Conservation (phyloP, 2,797 vertebrate species). For the Vireo griseus region DNA sequence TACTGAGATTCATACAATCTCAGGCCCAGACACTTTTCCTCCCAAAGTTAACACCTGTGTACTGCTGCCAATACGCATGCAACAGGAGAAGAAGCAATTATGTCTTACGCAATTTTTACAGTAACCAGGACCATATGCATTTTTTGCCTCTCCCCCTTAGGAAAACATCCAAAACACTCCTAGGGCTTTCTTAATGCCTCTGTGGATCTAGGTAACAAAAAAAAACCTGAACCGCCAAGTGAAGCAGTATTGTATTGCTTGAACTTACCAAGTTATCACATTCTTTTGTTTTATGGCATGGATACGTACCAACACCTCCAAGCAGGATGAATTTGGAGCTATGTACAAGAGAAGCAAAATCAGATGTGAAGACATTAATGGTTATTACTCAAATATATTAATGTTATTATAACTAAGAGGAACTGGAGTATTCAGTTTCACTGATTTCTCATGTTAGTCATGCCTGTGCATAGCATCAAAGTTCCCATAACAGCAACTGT, state of each 20-base stretch:
- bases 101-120: background rate
- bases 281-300: background rate
- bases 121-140: background rate
- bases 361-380: background rate
- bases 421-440: background rate
- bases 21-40: background rate
- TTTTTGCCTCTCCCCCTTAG: background rate
- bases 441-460: background rate
- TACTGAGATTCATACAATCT: background rate
- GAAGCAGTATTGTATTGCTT: background rate
- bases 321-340: background rate
- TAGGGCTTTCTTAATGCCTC: background rate
- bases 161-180: background rate
- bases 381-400: background rate
- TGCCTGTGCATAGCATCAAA: background rate
- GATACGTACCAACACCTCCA: background rate
- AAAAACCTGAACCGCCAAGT: background rate
- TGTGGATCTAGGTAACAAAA: background rate
- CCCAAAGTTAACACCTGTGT: background rate
- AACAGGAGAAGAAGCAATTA: background rate
- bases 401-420: background rate
- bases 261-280: background rate
- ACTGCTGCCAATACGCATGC: background rate
- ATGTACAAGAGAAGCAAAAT: background rate
- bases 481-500: background rate